Base-by-base conservation (phyloP, 1,140 invertebrate species). In the Linepithema humile region DNA sequence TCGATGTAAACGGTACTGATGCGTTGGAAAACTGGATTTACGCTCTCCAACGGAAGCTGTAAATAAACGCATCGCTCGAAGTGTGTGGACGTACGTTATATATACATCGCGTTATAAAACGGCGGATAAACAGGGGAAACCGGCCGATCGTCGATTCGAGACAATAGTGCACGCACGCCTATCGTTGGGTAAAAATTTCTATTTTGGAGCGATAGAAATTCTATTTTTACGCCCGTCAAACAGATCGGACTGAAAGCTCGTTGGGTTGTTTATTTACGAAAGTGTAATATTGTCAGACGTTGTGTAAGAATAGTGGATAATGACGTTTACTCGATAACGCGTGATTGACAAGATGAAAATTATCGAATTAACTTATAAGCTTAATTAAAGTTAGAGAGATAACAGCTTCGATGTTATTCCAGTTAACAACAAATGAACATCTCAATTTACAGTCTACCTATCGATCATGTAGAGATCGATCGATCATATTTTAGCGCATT, bases 11-110 rank as follows among this genome's bases (percentile, higher is more conserved):
- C 90, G 84, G 84, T 82, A 85, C 84, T 88, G 80, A 88, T 89
- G 88, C 90, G 88, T 89, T 87, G 89, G 89, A 87, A 89, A 91
- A 89, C 78, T 85, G 72, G 85, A 92, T 92, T 92, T 91, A 92
- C 88, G 85, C 84, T 87, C 80, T 78, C 82, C 48, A 78, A 45
- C 83, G 90, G 88, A 91, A 91, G 80, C 75, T 86, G 89, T 85
- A 90, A 91, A 92, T 90, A 91, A 91, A 91, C 87, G 82, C 74
- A 23, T 3, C 85, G 72, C 20, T 65, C 55, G 38, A 80, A 70
- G 50, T 55, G 50, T 20, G 35, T 48, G n/a, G 40, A 6, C 15
- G 40, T 40, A 45, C 48, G 60, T 29, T 20, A 65, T 5, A 45
- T 26, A n/a, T 82, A 62, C 26, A 40, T 43, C 29, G 20, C 20